phyloP scores from a whole-genome alignment of 2,888 invertebrate genomes.

The Teleogryllus oceanicus region DNA sequence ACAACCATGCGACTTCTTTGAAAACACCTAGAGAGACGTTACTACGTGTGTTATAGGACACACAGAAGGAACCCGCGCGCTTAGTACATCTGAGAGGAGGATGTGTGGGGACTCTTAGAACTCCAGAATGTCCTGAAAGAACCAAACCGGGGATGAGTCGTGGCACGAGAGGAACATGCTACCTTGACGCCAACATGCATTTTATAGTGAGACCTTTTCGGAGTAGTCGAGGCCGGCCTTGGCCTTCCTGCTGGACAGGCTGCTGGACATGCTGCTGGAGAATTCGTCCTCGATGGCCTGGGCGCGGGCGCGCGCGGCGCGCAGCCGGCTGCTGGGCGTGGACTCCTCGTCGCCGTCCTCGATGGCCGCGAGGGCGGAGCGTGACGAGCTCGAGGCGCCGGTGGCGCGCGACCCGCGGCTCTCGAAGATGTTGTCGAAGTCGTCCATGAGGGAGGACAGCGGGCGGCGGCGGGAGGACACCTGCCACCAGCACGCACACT shows the following conservation, averaged over 20 bases:
- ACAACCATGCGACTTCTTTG: too few species aligned
- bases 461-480: constrained; percentile 33
- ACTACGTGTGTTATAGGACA: too few species aligned
- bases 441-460: constrained; percentile 35
- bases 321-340: background rate
- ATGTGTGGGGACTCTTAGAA: too few species aligned
- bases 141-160: too few species aligned
- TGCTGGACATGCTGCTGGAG: background rate
- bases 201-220: constrained; percentile 50
- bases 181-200: background rate
- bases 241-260: constrained; percentile 59
- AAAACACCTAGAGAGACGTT: too few species aligned
- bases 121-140: too few species aligned
- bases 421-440: constrained; percentile 43
- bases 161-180: background rate
- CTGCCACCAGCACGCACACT: background rate
- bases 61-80: constrained; percentile 4
- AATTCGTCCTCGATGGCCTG: constrained; percentile 3
- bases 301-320: background rate
- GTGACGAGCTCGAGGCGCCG: background rate
- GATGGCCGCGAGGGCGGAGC: constrained; percentile 28
- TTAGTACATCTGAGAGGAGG: background rate
- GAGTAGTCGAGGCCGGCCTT: constrained; percentile 50
- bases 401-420: constrained; percentile 45
- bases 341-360: constrained; percentile 39